Conservation (phyloP, 2,888 invertebrate species). For the Amiota mariae region DNA sequence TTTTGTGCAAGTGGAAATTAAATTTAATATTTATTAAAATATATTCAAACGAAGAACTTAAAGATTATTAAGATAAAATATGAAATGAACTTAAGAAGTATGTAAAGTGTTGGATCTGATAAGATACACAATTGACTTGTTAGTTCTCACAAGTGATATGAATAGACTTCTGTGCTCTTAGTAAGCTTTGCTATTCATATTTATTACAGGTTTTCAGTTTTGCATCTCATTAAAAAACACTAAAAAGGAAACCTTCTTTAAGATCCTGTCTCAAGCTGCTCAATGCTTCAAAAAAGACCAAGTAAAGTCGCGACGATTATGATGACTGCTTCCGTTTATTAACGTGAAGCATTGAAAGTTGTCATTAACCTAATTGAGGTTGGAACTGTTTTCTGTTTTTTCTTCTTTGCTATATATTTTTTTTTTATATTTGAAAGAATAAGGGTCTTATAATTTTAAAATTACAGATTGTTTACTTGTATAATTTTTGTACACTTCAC, state of each 20-base stretch:
- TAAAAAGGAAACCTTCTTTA: neutral
- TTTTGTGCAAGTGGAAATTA: neutral
- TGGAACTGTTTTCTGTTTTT: neutral
- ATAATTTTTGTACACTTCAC: slow-evolving; percentile 1
- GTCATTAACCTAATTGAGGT: slow-evolving; percentile 21
- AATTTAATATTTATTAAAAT: too few relatives aligned
- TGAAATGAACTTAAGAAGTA: neutral
- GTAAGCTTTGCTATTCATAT: neutral
- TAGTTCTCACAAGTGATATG: too few relatives aligned
- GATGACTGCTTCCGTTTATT: neutral
- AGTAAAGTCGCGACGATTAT: neutral
- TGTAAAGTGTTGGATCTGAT: neutral
- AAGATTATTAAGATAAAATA: too few relatives aligned
- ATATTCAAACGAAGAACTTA: too few relatives aligned
- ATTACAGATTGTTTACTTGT: slow-evolving; percentile 27
- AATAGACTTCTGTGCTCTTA: neutral
- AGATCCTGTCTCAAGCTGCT: neutral
- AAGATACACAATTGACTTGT: too few relatives aligned
- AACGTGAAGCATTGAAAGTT: slow-evolving; percentile 8
- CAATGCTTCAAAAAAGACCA: neutral
- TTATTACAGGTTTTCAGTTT: neutral
- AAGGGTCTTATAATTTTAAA: slow-evolving; percentile 25
- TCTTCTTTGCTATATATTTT: neutral
- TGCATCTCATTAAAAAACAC: slow-evolving; percentile 19
- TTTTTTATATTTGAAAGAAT: neutral